A percentile compares a stretch with the other conserved stretches of the same genome.
Conservation (phyloP, 2,888 invertebrate genomes). For the Tipula lateralis region DNA sequence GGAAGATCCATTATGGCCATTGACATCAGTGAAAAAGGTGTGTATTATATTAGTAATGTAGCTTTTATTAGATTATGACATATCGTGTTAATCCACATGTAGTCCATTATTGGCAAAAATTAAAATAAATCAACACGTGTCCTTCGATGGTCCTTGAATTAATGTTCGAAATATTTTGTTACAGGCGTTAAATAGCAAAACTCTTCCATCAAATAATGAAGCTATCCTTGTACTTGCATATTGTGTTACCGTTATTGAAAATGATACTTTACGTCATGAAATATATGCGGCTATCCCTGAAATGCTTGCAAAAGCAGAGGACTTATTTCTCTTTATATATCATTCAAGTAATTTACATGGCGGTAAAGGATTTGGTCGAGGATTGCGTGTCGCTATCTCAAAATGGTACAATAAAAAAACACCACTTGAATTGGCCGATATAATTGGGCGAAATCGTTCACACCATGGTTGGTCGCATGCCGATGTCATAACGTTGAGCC, state of each 20-base stretch:
- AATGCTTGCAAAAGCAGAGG: not conserved
- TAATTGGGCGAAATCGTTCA: not conserved
- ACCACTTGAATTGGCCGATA: conserved; percentile 12
- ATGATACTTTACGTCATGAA: not conserved
- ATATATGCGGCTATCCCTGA: conserved; percentile 4
- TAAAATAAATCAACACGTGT: conserved; percentile 3
- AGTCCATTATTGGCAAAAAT: not conserved
- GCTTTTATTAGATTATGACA: not conserved
- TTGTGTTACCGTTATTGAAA: not conserved
- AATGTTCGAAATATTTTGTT: not conserved
- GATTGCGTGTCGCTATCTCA: not conserved
- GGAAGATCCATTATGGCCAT: conserved; percentile 26
- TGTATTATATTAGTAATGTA: not conserved
- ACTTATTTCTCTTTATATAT: conserved; percentile 25
- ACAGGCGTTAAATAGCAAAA: not conserved
- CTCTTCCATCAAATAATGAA: conserved; percentile 8
- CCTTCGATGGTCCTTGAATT: not conserved
- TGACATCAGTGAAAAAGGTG: conserved; percentile 14
- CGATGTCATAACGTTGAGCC: not conserved
- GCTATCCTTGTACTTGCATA: conserved; percentile 25
- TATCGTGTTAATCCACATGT: not conserved
- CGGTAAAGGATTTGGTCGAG: conserved; percentile 28
- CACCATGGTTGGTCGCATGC: not conserved
- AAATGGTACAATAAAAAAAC: conserved; percentile 25
- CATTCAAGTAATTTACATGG: not conserved